phyloP scores from a whole-genome alignment of 1,140 invertebrate genomes.

The Drosophila pallidifrons region DNA sequence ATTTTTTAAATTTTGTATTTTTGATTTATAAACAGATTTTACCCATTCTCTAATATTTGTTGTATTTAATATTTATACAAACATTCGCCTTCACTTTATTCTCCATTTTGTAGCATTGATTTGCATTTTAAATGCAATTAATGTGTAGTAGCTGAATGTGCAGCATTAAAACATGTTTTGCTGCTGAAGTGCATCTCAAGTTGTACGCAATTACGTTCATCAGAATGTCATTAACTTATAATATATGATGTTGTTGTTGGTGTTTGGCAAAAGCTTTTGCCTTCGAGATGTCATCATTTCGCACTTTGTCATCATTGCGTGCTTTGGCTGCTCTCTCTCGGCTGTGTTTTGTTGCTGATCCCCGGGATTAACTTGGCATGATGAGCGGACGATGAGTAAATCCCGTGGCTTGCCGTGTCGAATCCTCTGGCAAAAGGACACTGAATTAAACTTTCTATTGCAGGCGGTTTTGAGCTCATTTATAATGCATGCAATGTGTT shows the following conservation, averaged over 20 bases:
- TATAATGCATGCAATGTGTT: conserved; percentile 49
- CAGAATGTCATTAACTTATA: conserved; percentile 7
- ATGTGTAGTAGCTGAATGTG: background rate
- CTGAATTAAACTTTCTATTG: conserved; percentile 55
- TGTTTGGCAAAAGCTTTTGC: background rate
- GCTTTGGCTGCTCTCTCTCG: background rate
- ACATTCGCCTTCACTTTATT: too few relatives aligned
- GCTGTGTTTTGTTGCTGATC: conserved; percentile 5
- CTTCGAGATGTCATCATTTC: conserved; percentile 6
- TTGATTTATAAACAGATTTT: too few relatives aligned
- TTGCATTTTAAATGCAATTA: conserved; percentile 4
- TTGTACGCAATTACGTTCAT: background rate
- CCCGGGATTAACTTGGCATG: background rate
- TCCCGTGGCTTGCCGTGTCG: conserved; percentile 12
- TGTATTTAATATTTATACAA: too few relatives aligned
- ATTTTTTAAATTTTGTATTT: too few relatives aligned
- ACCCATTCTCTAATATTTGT: too few relatives aligned
- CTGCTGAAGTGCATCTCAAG: background rate
- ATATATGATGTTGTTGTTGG: background rate
- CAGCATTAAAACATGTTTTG: background rate
- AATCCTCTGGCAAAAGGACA: conserved; percentile 21
- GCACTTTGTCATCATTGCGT: background rate
- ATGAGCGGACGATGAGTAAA: conserved; percentile 1
- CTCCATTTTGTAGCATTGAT: background rate
- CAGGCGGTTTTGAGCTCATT: conserved; percentile 44